Evolutionary conservation across 2,888 invertebrate genomes (phyloP), one percentile per base, ranked within the genome.

Genomic region (Cephonodes hylas): DNA sequence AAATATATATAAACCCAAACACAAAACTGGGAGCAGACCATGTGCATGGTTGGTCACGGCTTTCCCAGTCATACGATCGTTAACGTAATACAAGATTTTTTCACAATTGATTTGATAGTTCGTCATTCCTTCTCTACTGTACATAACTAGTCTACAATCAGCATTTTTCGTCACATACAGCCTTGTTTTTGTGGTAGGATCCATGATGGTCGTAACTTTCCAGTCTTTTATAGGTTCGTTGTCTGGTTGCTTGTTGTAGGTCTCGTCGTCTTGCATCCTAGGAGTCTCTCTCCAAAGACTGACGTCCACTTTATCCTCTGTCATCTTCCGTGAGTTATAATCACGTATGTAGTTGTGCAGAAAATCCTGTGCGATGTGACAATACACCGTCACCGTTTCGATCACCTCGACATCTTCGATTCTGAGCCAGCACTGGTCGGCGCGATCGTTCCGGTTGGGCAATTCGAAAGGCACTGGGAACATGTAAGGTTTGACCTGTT

Each of bases 341-440:
- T 90, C 88, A 44, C 79, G 80, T 15, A 91, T 88, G 70, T 85
- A 83, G 66, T 76, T 81, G 4, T 73, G 71, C 8, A 92, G 81
- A 65, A 90, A 92, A 6, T 72, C 76, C 15, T 84, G 83, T 4
- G 88, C 86, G 31, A 88, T 81, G 60, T 78, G 69, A 69, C 91
- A 92, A 70, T 81, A 86, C 2, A 88, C 64, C 0, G 84, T 66
- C 0, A 89, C 61, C 1, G 90, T 91, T 66, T 89, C 89, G n/a
- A 83, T 81, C 13, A 90, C 34, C 60, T 91, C 91, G 0, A 74
- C 70, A 67, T 91, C 91, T 70, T 92, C 91, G 23, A 92, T 83
- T 56, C 91, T 72, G 15, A 92, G 69, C 88, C 90, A 92, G 73
- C 91, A 92, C 65, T 92, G 91, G 0, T 87, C 79, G 1, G 91